These are phyloP conservation scores for Dryadula phaetusa DNA, from an alignment of 2,888 invertebrate genomes.

Conservation along the genomic window DNA sequence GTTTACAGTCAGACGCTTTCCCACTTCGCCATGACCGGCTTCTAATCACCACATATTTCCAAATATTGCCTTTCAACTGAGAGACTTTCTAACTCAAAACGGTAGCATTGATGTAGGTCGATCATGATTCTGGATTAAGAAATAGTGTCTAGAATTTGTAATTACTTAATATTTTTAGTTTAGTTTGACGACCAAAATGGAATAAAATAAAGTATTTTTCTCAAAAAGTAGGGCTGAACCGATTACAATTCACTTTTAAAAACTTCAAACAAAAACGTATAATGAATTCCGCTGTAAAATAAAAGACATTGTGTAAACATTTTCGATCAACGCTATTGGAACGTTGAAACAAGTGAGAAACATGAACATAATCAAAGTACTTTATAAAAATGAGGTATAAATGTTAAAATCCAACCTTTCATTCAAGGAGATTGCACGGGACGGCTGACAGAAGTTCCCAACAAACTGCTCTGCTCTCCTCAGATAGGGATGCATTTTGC, in stretches of 20 bases:
- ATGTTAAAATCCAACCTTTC: constrained; percentile 28
- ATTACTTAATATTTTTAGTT: neutral
- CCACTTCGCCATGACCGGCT: too few relatives aligned
- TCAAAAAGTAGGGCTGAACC: neutral
- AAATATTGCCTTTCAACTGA: too few relatives aligned
- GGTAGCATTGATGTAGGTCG: too few relatives aligned
- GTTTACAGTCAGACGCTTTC: too few relatives aligned
- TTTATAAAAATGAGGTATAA: constrained; percentile 27
- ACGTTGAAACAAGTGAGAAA: constrained; percentile 7
- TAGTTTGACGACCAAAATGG: neutral
- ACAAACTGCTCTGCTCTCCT: constrained; percentile 42
- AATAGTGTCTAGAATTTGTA: neutral
- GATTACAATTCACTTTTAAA: neutral
- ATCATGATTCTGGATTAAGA: too few relatives aligned
- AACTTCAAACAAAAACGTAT: neutral
- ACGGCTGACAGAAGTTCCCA: constrained; percentile 41
- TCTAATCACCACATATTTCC: too few relatives aligned
- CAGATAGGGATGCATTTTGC: constrained; percentile 48
- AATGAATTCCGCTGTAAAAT: constrained; percentile 8
- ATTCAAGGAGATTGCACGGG: constrained; percentile 32
- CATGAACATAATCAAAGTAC: constrained; percentile 12
- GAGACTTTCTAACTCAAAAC: too few relatives aligned
- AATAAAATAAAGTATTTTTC: neutral
- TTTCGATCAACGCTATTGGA: constrained; percentile 14
- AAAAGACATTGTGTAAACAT: constrained; percentile 17